Evolutionary conservation across 1,140 invertebrate genomes (phyloP).

Genomic region (Brachionus plicatilis): DNA sequence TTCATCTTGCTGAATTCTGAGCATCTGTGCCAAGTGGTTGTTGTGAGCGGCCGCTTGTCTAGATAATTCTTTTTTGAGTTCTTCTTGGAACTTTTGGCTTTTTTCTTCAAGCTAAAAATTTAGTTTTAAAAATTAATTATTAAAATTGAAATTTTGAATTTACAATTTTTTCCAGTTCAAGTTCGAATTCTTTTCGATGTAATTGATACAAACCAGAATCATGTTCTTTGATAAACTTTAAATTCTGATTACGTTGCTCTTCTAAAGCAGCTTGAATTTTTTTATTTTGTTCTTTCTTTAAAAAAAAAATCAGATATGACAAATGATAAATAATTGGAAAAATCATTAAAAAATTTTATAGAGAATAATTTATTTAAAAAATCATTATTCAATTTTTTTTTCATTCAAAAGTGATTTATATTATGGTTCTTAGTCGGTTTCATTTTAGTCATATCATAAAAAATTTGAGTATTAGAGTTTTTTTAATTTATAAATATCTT

Average conservation of each 20-base stretch:
- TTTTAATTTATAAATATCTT: no score
- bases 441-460: no score
- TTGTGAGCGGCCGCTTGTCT: constrained; percentile 73
- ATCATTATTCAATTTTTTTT: no score
- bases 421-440: no score
- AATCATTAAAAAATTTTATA: no score
- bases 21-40: constrained; percentile 71
- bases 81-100: constrained; percentile 65
- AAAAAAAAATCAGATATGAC: background rate
- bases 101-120: constrained; percentile 61
- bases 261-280: constrained; percentile 48
- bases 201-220: constrained; percentile 45
- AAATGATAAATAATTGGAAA: no score
- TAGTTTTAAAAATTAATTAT: background rate
- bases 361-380: no score
- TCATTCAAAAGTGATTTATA: no score
- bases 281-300: constrained; percentile 45
- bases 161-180: constrained; percentile 52
- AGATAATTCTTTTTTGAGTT: constrained; percentile 70
- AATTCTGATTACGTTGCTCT: constrained; percentile 49
- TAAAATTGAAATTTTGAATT: constrained; percentile 42
- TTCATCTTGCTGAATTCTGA: constrained; percentile 68
- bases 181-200: constrained; percentile 45
- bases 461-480: no score
- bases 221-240: constrained; percentile 43